Evolutionary conservation across 2,113 vertebrate species (phyloP).

Genomic region (Trichechus manatus): DNA sequence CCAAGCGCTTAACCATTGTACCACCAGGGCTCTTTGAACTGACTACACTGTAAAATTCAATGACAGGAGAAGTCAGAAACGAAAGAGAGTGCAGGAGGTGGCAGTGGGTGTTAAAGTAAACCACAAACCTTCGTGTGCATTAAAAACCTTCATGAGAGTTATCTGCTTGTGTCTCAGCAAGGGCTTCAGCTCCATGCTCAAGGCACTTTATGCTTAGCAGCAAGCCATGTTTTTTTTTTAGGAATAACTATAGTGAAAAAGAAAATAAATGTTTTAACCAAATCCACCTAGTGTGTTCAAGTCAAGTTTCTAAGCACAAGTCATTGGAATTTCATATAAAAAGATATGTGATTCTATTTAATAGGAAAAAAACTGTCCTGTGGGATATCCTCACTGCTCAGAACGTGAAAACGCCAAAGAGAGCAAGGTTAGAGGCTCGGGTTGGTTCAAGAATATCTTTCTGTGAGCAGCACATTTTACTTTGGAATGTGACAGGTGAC

Average conservation of each 20-base stretch:
- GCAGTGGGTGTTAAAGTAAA: neutral
- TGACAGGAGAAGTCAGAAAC: neutral
- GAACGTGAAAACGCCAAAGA: neutral
- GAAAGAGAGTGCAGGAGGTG: neutral
- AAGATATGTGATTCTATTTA: neutral
- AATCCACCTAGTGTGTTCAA: neutral
- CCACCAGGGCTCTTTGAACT: neutral
- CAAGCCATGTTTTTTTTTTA: neutral
- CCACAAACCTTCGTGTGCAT: neutral
- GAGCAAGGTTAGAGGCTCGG: neutral
- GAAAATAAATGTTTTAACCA: neutral
- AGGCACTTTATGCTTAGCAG: neutral
- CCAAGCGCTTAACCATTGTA: neutral
- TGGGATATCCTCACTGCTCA: neutral
- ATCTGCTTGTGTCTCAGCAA: neutral
- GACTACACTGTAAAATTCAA: neutral
- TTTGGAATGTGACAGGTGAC: neutral
- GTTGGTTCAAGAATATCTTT: neutral
- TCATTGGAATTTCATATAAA: neutral
- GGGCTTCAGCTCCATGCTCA: neutral
- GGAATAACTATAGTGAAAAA: neutral
- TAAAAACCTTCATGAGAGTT: neutral
- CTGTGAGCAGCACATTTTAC: slow-evolving; percentile 3
- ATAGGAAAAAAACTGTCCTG: neutral
- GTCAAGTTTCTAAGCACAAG: neutral